phyloP scores from a whole-genome alignment of 2,888 invertebrate species.

The Serrognathus titanus region DNA sequence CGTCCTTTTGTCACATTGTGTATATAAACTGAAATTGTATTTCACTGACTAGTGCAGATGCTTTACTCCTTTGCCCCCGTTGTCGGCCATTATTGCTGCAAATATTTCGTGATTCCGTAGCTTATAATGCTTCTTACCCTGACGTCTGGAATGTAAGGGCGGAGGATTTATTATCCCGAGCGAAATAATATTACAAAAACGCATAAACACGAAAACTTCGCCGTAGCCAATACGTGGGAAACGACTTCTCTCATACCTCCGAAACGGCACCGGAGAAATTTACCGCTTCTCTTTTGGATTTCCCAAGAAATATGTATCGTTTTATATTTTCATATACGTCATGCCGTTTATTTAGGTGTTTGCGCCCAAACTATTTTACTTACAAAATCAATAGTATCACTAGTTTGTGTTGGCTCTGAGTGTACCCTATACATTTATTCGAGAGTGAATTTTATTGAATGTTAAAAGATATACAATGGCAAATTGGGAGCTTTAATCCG shows the following conservation, averaged over 20 bases:
- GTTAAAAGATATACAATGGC: too few relatives aligned
- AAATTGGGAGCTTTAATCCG: too few relatives aligned
- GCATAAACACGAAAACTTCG: not conserved
- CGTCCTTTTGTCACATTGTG: not conserved
- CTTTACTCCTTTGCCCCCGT: slow-evolving; percentile 1
- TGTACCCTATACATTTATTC: too few relatives aligned
- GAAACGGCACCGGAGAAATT: too few relatives aligned
- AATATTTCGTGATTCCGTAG: slow-evolving; percentile 1
- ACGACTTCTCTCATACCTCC: not conserved
- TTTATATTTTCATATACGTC: too few relatives aligned
- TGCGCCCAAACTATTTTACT: too few relatives aligned
- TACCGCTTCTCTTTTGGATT: too few relatives aligned
- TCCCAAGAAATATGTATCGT: too few relatives aligned
- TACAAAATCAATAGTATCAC: too few relatives aligned
- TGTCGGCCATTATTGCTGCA: slow-evolving; percentile 6
- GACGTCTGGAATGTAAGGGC: not conserved
- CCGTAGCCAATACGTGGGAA: not conserved
- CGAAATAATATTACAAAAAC: slow-evolving; percentile 3
- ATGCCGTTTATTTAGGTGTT: too few relatives aligned
- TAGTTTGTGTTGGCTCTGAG: too few relatives aligned
- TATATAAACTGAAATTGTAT: slow-evolving; percentile 2
- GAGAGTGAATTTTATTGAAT: too few relatives aligned
- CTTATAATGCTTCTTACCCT: slow-evolving; percentile 1
- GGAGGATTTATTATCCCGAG: slow-evolving; percentile 4
- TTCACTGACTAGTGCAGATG: slow-evolving; percentile 1